These are phyloP conservation scores for Eupsittula cactorum DNA, from an alignment of 2,113 vertebrate genomes.

Conservation along the genomic window DNA sequence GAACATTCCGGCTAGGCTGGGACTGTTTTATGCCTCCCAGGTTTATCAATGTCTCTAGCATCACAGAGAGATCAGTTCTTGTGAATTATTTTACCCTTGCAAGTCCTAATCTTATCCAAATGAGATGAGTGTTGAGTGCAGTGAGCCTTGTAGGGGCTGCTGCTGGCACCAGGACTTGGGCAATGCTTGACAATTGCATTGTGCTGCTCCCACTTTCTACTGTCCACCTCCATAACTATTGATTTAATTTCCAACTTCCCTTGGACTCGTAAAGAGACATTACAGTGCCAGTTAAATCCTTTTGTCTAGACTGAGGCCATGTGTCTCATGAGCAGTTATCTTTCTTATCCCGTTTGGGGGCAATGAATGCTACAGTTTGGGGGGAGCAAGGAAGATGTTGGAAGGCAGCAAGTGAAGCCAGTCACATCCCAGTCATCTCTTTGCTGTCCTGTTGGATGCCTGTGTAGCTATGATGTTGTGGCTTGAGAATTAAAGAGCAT, in stretches of 20 bases:
- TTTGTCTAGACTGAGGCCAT: background rate
- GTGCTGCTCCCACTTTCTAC: background rate
- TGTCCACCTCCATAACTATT: background rate
- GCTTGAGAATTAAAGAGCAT: constrained; percentile 17
- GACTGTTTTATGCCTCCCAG: background rate
- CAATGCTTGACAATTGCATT: accelerated
- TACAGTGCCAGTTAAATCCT: background rate
- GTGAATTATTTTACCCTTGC: background rate
- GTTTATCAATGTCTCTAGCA: background rate
- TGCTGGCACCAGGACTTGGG: background rate
- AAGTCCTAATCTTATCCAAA: background rate
- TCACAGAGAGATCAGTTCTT: background rate
- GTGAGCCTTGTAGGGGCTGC: background rate
- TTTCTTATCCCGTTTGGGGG: background rate
- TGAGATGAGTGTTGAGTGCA: background rate
- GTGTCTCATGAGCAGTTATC: background rate
- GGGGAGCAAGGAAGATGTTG: background rate
- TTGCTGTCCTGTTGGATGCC: constrained; percentile 16
- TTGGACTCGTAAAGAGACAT: background rate
- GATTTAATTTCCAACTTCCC: background rate
- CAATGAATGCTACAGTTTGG: background rate
- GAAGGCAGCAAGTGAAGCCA: background rate
- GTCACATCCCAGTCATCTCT: background rate
- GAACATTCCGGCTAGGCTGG: background rate
- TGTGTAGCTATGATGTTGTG: background rate